Evolutionary conservation across 2,113 vertebrate species (phyloP).

Genomic region (Lepus americanus): DNA sequence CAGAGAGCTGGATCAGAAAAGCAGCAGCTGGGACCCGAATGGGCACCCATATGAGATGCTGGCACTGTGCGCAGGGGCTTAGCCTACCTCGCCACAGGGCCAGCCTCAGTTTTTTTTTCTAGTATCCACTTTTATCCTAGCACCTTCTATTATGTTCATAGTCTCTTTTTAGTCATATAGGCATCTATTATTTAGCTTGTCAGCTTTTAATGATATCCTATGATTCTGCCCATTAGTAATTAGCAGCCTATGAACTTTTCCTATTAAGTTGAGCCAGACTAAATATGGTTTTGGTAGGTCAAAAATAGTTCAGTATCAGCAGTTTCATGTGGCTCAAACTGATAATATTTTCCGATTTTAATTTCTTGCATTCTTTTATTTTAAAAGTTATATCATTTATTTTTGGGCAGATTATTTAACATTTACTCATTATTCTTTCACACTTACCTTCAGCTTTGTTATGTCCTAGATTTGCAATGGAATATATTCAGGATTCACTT

Average conservation of each 20-base stretch:
- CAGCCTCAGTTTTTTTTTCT: background rate
- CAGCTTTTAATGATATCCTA: background rate
- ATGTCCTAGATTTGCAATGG: background rate
- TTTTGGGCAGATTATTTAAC: background rate
- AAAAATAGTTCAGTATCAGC: background rate
- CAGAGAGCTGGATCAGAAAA: too few relatives aligned
- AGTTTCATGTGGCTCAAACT: background rate
- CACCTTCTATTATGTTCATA: background rate
- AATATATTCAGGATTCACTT: background rate
- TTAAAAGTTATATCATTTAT: background rate
- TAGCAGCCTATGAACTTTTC: background rate
- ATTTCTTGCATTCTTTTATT: conserved; percentile 3
- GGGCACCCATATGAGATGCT: too few relatives aligned
- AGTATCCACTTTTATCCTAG: background rate
- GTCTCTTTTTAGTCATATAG: background rate
- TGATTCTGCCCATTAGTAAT: background rate
- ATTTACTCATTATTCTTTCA: background rate
- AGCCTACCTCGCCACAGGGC: too few relatives aligned
- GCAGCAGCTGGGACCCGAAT: too few relatives aligned
- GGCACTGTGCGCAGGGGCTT: too few relatives aligned
- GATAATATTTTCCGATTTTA: background rate
- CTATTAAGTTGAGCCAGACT: background rate
- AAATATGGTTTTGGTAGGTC: background rate
- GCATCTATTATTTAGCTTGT: background rate
- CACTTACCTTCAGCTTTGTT: background rate